A percentile compares a stretch with the other conserved stretches of the same genome.
These are phyloP conservation scores for Athrips mouffetella DNA, from an alignment of 2,888 invertebrate genomes.

Conservation along the genomic window DNA sequence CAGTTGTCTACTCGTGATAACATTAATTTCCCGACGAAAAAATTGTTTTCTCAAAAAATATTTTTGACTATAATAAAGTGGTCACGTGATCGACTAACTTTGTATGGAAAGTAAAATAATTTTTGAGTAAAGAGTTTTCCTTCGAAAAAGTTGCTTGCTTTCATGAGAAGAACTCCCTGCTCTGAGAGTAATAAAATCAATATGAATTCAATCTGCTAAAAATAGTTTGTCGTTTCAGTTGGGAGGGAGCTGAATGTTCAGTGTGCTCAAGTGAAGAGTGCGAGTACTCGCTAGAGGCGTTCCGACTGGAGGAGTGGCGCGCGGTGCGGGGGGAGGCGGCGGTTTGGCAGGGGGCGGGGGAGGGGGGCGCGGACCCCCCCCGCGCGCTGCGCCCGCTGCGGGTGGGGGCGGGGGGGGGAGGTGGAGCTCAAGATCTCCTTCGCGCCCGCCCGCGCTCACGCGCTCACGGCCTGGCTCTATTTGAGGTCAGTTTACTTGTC, in stretches of 20 bases:
- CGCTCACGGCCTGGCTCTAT: constrained; percentile 72
- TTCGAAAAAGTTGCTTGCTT: too few relatives aligned
- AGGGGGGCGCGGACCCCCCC: constrained; percentile 27
- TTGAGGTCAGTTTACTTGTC: constrained; percentile 53
- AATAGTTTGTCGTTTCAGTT: constrained; percentile 12
- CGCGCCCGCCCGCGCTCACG: constrained; percentile 54
- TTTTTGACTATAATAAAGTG: too few relatives aligned
- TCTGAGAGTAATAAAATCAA: too few relatives aligned
- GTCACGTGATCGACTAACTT: too few relatives aligned
- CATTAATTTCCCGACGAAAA: too few relatives aligned
- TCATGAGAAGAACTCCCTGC: too few relatives aligned
- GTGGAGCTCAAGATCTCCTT: constrained; percentile 69
- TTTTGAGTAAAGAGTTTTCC: too few relatives aligned
- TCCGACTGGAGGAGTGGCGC: constrained; percentile 44
- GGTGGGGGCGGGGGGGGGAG: constrained; percentile 71
- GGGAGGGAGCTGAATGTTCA: constrained; percentile 24
- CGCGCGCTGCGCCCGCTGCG: constrained; percentile 12
- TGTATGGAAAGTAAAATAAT: too few relatives aligned
- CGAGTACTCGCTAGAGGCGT: constrained; percentile 34
- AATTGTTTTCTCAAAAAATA: too few relatives aligned
- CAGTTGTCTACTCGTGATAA: too few relatives aligned
- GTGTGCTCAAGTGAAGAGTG: constrained; percentile 26
- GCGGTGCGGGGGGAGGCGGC: constrained; percentile 30
- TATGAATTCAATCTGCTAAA: too few relatives aligned
- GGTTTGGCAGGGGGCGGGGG: constrained; percentile 21